A percentile compares a stretch with the other conserved stretches of the same genome.
Conservation (phyloP, 2,113 vertebrate genomes). For the Callocephalon fimbriatum region DNA sequence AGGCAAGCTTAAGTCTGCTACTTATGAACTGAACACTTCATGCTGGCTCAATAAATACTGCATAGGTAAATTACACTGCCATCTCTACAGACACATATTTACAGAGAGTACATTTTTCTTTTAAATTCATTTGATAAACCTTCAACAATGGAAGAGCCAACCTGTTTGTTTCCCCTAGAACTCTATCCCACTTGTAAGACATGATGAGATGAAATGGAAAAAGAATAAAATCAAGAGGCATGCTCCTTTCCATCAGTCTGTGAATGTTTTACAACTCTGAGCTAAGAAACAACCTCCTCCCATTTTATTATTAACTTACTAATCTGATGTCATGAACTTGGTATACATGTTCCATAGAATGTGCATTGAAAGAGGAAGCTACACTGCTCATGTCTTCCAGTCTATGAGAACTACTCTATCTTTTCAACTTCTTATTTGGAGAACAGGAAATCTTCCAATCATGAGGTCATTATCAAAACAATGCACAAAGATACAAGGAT, state of each 20-base stretch:
- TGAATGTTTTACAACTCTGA: neutral
- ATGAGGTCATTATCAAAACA: neutral
- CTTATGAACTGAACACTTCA: neutral
- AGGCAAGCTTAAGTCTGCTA: neutral
- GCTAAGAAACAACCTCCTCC: neutral
- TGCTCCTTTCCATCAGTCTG: accelerated
- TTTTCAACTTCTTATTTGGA: neutral
- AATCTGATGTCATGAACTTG: neutral
- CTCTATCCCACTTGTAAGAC: neutral
- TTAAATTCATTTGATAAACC: neutral
- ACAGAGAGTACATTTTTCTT: neutral
- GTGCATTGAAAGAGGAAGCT: neutral
- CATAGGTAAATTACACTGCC: neutral
- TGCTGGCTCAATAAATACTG: neutral
- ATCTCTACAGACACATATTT: accelerated
- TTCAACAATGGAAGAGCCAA: neutral
- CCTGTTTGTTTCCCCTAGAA: neutral
- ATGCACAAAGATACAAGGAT: neutral
- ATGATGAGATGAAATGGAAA: neutral
- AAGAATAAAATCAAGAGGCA: neutral
- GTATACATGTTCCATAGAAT: accelerated
- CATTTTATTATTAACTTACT: neutral
- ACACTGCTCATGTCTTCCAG: neutral
- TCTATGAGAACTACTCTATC: neutral
- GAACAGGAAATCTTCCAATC: neutral